phyloP scores from a whole-genome alignment of 2,888 invertebrate genomes.

The Papilio gigon region DNA sequence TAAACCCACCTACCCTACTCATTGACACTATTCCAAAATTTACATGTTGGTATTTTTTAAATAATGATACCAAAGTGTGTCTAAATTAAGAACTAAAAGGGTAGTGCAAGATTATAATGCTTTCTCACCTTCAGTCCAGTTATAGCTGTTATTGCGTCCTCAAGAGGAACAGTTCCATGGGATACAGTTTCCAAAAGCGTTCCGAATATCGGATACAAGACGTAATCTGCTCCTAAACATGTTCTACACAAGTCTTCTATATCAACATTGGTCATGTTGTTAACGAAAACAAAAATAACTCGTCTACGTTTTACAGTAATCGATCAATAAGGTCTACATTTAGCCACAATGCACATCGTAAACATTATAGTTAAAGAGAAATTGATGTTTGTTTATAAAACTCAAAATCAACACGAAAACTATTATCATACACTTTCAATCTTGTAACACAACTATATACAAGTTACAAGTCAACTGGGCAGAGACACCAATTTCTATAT shows the following conservation, averaged over 20 bases:
- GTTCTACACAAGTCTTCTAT: slow-evolving; percentile 70
- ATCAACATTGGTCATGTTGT: slow-evolving; percentile 49
- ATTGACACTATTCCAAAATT: no score
- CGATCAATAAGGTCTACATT: neutral
- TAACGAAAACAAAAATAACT: neutral
- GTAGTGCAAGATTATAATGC: neutral
- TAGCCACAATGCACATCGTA: neutral
- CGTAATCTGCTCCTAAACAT: slow-evolving; percentile 69
- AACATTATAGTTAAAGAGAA: neutral
- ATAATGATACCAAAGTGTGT: no score
- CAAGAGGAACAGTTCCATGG: slow-evolving; percentile 48
- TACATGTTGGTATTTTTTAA: no score
- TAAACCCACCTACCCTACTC: no score
- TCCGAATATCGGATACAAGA: slow-evolving; percentile 66
- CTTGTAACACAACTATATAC: neutral
- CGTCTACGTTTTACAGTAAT: neutral
- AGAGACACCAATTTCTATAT: no score
- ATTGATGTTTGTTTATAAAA: neutral
- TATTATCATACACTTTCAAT: no score
- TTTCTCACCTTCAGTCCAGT: slow-evolving; percentile 66
- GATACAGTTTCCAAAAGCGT: slow-evolving; percentile 50
- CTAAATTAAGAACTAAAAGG: no score
- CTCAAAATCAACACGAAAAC: neutral
- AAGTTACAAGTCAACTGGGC: neutral
- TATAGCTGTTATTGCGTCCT: slow-evolving; percentile 58